Percentiles rank a stretch among this genome's conserved stretches.
phyloP scores from a whole-genome alignment of 2,113 vertebrate species.

The Sapayoa aenigma region DNA sequence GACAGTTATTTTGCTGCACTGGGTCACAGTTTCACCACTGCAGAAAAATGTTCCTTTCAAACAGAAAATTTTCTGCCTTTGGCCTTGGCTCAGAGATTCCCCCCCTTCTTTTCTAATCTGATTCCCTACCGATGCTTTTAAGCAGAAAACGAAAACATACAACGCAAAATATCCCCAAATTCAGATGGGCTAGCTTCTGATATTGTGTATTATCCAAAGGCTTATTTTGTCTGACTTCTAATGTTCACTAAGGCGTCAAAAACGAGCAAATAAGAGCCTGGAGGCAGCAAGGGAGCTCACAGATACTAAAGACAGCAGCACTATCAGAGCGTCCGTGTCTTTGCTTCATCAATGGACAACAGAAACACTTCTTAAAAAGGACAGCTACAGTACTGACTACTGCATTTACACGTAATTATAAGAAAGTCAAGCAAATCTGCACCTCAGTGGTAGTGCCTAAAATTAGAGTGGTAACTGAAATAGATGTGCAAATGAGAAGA shows the following conservation, averaged over 20 bases:
- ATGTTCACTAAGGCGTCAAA: neutral
- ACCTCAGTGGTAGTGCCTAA: neutral
- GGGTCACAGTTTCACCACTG: neutral
- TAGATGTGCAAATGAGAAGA: neutral
- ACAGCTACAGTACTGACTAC: neutral
- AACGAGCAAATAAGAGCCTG: neutral
- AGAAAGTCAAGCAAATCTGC: neutral
- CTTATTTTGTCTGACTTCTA: neutral
- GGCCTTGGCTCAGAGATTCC: neutral
- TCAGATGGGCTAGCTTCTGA: neutral
- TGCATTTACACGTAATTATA: neutral
- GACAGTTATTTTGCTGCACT: neutral
- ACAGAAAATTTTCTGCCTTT: neutral
- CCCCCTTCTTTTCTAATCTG: neutral
- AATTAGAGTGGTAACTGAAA: neutral
- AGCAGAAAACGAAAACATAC: neutral
- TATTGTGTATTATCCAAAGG: neutral
- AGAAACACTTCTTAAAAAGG: neutral
- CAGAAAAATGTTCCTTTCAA: neutral
- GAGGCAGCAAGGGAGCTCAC: neutral
- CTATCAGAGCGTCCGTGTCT: neutral
- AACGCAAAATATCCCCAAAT: neutral
- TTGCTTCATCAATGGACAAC: neutral
- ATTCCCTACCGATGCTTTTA: neutral
- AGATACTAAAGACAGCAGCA: neutral